Evolutionary conservation across 1,140 invertebrate genomes (phyloP), one percentile per base, ranked within the genome.

Genomic region (Caenorhabditis latens): DNA sequence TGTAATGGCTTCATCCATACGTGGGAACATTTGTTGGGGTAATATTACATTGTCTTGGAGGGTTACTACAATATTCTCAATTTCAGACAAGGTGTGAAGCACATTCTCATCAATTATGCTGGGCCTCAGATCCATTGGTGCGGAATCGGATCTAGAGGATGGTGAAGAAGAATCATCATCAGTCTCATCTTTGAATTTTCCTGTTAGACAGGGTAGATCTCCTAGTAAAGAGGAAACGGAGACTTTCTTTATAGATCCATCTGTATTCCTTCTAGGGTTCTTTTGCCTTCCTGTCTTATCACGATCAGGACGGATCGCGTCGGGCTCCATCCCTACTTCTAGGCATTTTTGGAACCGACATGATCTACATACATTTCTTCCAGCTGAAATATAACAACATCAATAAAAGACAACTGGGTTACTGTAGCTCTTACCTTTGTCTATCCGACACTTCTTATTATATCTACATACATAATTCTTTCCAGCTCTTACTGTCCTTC

Each of bases 341-440:
- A 94, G 89, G 90, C 94, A 94, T 90, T 94, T 94, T 84, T 92
- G 92, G 90, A 94, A 94, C 16, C 94, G 91, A 89, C 94, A 94
- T 0, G 93, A 92, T 87, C 94, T 93, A 89, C 94, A 94, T 86
- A 94, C 94, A 90, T 94, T 94, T 71, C 94, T 88, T 63, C 94
- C 90, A 46, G 93, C 93, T 90, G 71, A 91, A 90, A 86, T 1
- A 11, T 13, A 19, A 58, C 21, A 43, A 53, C 32, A 32, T 32
- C 1, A 32, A 19, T 84, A 9, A 43, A 19, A 8, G 5, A 32
- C 2, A 4, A 16, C 42, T 14, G 19, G 7, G n/a, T 55, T 21
- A 57, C 21, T n/a, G 43, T 48, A 46, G 32, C 8, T 50, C 84
- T n/a, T 32, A 90, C 89, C 88, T 88, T 91, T 91, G 53, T 92